These are phyloP conservation scores for Calameuta idolon DNA, from an alignment of 2,888 invertebrate genomes.

Conservation along the genomic window DNA sequence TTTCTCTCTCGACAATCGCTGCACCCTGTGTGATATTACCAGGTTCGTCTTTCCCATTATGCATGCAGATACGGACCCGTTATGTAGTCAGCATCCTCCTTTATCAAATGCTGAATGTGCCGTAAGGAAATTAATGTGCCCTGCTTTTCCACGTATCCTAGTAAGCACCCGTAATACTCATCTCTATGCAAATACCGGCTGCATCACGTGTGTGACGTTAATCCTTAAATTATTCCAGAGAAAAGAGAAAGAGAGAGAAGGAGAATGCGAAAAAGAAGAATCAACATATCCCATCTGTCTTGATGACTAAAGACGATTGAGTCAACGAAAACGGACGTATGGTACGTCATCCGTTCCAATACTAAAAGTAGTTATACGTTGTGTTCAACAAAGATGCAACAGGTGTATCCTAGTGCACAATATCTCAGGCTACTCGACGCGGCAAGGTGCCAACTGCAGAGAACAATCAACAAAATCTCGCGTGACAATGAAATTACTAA, in stretches of 20 bases:
- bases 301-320: neutral
- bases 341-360: neutral
- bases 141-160: neutral
- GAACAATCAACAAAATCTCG: neutral
- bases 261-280: neutral
- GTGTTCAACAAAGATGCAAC: neutral
- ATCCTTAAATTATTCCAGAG: neutral
- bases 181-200: neutral
- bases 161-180: neutral
- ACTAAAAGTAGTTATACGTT: neutral
- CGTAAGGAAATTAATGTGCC: neutral
- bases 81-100: neutral
- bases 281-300: neutral
- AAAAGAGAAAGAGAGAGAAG: neutral
- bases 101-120: neutral
- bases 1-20: neutral
- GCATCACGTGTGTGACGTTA: neutral
- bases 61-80: neutral
- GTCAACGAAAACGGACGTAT: neutral
- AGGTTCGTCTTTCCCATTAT: neutral
- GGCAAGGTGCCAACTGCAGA: neutral
- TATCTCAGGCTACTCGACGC: neutral
- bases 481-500: neutral
- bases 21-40: neutral
- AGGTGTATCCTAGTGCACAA: neutral